A percentile compares a stretch with the other conserved stretches of the same genome.
These are phyloP conservation scores for Sitodiplosis mosellana DNA, from an alignment of 1,140 invertebrate genomes.

Conservation along the genomic window DNA sequence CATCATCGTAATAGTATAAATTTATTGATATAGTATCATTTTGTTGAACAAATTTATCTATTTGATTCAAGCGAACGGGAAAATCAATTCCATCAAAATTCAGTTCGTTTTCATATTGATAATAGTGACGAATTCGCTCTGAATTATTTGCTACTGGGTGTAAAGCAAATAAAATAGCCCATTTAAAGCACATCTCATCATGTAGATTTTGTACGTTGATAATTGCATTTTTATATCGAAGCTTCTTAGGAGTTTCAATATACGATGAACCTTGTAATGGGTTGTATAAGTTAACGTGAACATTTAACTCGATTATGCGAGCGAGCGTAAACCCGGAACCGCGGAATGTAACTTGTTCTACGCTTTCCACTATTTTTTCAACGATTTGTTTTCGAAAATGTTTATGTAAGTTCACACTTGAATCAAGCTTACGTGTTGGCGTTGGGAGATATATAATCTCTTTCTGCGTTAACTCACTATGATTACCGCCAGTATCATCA, in stretches of 20 bases:
- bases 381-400: no score
- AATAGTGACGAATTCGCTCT: neutral
- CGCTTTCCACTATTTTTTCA: no score
- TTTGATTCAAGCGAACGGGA: slow-evolving; percentile 5
- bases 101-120: neutral
- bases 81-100: slow-evolving; percentile 4
- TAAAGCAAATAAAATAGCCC: slow-evolving; percentile 10
- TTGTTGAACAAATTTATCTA: slow-evolving; percentile 7
- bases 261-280: slow-evolving; percentile 11
- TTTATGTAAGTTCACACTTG: no score
- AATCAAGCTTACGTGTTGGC: no score
- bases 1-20: slow-evolving; percentile 1
- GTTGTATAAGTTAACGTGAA: slow-evolving; percentile 17
- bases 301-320: slow-evolving; percentile 11
- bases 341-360: no score
- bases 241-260: slow-evolving; percentile 11
- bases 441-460: no score
- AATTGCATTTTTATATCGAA: slow-evolving; percentile 10
- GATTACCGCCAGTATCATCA: no score
- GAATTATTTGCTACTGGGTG: slow-evolving; percentile 3
- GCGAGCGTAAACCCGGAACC: no score
- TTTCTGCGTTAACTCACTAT: no score
- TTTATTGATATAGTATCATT: slow-evolving; percentile 1
- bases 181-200: slow-evolving; percentile 14
- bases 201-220: slow-evolving; percentile 14